phyloP scores from a whole-genome alignment of 2,888 invertebrate genomes.

The Phytoseiulus persimilis region DNA sequence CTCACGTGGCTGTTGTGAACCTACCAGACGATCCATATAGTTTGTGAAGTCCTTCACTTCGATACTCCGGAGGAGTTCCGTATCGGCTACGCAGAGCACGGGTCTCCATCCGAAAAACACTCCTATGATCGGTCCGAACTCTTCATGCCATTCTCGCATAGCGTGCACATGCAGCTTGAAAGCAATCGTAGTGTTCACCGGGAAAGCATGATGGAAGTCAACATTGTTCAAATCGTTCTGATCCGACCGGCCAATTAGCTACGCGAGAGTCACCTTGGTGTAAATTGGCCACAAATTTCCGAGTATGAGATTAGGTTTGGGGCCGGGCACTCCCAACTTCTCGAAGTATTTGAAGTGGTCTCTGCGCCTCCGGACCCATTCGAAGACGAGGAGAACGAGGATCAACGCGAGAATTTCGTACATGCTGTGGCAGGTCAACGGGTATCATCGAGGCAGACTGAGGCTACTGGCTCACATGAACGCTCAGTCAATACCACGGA shows the following conservation, averaged over 20 bases:
- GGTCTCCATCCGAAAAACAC: conserved; percentile 7
- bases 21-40: conserved; percentile 17
- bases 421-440: not conserved
- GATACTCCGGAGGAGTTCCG: not conserved
- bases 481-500: not conserved
- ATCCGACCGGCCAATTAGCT: not conserved
- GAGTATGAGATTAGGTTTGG: conserved; percentile 41
- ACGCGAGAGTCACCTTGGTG: conserved; percentile 14
- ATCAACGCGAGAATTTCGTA: not conserved
- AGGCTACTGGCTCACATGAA: not conserved
- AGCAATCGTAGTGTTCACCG: not conserved
- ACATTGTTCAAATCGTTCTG: not conserved
- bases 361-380: not conserved
- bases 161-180: conserved; percentile 5
- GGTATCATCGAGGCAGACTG: not conserved
- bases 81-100: not conserved
- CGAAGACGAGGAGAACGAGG: not conserved
- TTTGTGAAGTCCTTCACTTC: conserved; percentile 15
- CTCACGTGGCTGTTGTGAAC: no score
- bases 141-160: conserved; percentile 20
- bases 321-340: conserved; percentile 42
- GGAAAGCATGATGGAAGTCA: not conserved
- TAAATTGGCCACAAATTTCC: conserved; percentile 40
- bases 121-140: not conserved
- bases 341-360: conserved; percentile 41